phyloP scores from a whole-genome alignment of 1,140 invertebrate species.

The Bombus confusus region DNA sequence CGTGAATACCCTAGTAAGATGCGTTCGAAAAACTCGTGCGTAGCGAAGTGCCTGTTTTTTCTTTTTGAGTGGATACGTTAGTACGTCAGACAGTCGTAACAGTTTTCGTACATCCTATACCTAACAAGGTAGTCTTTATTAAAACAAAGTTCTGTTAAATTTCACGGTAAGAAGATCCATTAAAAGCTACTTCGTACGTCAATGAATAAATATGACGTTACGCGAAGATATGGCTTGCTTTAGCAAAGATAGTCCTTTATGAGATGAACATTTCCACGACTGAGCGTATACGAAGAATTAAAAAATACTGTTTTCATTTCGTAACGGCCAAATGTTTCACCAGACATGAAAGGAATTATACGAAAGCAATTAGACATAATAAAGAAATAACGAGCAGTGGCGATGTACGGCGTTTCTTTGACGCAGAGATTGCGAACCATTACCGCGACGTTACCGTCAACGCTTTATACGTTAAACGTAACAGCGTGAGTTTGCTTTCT shows the following conservation, averaged over 20 bases:
- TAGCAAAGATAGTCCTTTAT: too few relatives aligned
- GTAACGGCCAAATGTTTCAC: too few relatives aligned
- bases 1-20: neutral
- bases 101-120: neutral
- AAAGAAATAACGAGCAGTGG: too few relatives aligned
- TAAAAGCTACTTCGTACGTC: too few relatives aligned
- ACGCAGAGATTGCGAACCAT: slow-evolving; percentile 28
- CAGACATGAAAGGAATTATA: neutral
- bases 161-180: neutral
- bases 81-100: too few relatives aligned
- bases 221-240: too few relatives aligned
- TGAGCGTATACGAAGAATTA: too few relatives aligned
- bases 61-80: too few relatives aligned
- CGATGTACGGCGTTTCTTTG: slow-evolving; percentile 2
- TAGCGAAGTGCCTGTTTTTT: neutral
- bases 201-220: too few relatives aligned
- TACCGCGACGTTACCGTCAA: slow-evolving; percentile 29
- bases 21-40: neutral
- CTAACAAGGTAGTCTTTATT: neutral
- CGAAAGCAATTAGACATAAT: neutral
- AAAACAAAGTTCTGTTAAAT: neutral
- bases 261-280: too few relatives aligned
- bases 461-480: slow-evolving; percentile 37
- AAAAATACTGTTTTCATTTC: too few relatives aligned
- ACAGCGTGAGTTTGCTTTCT: slow-evolving; percentile 54